Evolutionary conservation across 1,140 invertebrate species (phyloP).

Genomic region (Harpegnathos saltator): DNA sequence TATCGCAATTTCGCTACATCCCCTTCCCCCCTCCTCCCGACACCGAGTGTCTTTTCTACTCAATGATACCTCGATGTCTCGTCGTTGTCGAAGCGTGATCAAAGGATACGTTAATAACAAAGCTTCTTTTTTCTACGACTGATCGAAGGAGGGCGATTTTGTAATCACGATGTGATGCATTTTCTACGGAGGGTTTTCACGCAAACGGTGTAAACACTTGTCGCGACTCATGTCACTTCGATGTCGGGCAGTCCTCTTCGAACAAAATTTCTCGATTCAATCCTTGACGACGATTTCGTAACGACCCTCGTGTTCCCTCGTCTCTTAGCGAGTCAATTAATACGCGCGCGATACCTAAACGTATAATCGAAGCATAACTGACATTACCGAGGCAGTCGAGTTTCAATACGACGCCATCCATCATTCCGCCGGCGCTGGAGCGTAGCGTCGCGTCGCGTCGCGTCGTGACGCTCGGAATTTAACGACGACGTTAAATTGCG

Average conservation of each 20-base stretch:
- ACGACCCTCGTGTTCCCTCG: no score
- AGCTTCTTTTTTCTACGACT: no score
- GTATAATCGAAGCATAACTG: background rate
- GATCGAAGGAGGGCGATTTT: no score
- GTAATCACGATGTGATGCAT: no score
- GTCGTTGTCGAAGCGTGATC: background rate
- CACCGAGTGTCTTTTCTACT: background rate
- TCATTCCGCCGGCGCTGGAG: background rate
- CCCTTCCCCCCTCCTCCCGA: no score
- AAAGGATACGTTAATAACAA: no score
- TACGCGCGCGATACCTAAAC: no score
- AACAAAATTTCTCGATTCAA: no score
- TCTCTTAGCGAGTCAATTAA: background rate
- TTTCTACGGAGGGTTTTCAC: no score
- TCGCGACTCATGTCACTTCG: no score
- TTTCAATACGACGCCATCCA: background rate
- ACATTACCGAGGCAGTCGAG: background rate
- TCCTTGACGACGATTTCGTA: background rate
- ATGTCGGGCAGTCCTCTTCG: background rate
- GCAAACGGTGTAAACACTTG: no score
- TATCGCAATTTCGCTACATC: background rate
- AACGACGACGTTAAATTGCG: constrained; percentile 8
- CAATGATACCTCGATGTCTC: background rate
- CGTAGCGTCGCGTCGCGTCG: no score
- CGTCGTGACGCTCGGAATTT: constrained; percentile 21